Evolutionary conservation across 2,113 vertebrate genomes (phyloP).

Genomic region (Coregonus clupeaformis): DNA sequence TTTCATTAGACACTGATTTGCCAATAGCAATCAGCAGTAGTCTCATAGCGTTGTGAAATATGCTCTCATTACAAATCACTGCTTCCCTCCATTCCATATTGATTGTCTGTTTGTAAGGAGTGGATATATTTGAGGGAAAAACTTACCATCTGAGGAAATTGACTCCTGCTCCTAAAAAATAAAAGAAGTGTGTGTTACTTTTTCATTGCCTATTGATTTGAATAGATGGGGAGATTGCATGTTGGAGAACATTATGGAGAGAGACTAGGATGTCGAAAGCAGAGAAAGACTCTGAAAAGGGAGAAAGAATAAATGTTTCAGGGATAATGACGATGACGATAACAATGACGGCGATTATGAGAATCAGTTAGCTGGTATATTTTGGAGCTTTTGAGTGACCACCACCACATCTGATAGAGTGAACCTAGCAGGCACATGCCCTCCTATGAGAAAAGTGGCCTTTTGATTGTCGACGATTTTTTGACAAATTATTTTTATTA

Average conservation of each 20-base stretch:
- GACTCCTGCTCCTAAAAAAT: slow-evolving; percentile 45
- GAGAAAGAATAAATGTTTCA: background rate
- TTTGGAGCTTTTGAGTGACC: too few species aligned
- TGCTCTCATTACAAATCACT: slow-evolving; percentile 62
- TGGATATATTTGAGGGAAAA: slow-evolving; percentile 53
- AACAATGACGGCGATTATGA: too few species aligned
- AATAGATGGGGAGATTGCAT: slow-evolving; percentile 45
- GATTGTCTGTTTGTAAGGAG: slow-evolving; percentile 64
- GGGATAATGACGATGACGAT: background rate
- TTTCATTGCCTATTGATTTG: slow-evolving; percentile 63
- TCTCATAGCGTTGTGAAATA: slow-evolving; percentile 36
- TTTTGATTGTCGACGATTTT: too few species aligned
- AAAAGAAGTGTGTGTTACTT: slow-evolving; percentile 49
- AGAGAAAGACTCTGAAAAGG: slow-evolving; percentile 1
- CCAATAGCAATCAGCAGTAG: slow-evolving; percentile 60
- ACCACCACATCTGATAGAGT: too few species aligned
- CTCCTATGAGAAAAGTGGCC: too few species aligned
- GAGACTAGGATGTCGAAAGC: slow-evolving; percentile 20
- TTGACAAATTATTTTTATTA: too few species aligned
- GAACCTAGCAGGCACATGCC: too few species aligned
- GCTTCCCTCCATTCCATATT: slow-evolving; percentile 53
- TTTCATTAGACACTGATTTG: slow-evolving; percentile 47
- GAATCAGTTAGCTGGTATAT: too few species aligned
- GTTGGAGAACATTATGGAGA: slow-evolving; percentile 48
- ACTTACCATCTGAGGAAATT: slow-evolving; percentile 53